A percentile compares a stretch with the other conserved stretches of the same genome.
Evolutionary conservation across 1,140 invertebrate species (phyloP).

Genomic region (Drosophila tani): DNA sequence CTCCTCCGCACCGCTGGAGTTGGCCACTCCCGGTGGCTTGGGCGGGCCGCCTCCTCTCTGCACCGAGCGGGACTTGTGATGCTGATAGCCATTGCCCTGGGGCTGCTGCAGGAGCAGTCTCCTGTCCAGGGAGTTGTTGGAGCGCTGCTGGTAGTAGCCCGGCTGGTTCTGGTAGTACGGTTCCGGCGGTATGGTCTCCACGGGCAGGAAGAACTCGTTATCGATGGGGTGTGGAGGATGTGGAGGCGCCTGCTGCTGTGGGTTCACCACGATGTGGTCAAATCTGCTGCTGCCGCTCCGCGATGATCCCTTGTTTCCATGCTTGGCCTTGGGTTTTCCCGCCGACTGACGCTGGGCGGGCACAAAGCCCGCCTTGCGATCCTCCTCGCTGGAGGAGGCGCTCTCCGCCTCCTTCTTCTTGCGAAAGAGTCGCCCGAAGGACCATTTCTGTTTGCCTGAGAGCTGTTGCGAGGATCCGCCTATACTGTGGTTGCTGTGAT

Average conservation of each 20-base stretch:
- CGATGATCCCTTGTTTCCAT: slow-evolving; percentile 76
- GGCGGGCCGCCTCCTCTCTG: slow-evolving; percentile 66
- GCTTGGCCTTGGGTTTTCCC: slow-evolving; percentile 64
- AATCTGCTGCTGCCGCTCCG: slow-evolving; percentile 85
- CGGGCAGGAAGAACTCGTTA: slow-evolving; percentile 86
- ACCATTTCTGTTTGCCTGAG: slow-evolving; percentile 89
- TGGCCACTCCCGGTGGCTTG: slow-evolving; percentile 85
- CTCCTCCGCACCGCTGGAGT: slow-evolving; percentile 89
- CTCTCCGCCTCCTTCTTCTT: slow-evolving; percentile 88
- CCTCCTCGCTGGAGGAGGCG: slow-evolving; percentile 88
- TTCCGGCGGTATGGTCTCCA: slow-evolving; percentile 85
- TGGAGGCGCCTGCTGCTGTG: slow-evolving; percentile 22
- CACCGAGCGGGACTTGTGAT: slow-evolving; percentile 50
- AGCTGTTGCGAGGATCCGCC: slow-evolving; percentile 65
- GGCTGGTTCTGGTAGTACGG: slow-evolving; percentile 80
- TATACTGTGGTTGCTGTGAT: slow-evolving; percentile 62
- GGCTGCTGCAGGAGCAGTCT: slow-evolving; percentile 63
- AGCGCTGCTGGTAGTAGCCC: slow-evolving; percentile 83
- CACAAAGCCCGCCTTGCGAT: slow-evolving; percentile 85
- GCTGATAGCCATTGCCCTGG: slow-evolving; percentile 21
- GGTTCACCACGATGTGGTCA: slow-evolving; percentile 86
- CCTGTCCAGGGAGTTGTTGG: slow-evolving; percentile 82
- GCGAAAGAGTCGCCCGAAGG: slow-evolving; percentile 89
- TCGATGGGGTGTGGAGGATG: slow-evolving; percentile 58
- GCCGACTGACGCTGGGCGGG: slow-evolving; percentile 67